Percentiles rank a stretch among this genome's conserved stretches.
These are phyloP conservation scores for Thera britannica DNA, from an alignment of 2,888 invertebrate species.

Conservation along the genomic window DNA sequence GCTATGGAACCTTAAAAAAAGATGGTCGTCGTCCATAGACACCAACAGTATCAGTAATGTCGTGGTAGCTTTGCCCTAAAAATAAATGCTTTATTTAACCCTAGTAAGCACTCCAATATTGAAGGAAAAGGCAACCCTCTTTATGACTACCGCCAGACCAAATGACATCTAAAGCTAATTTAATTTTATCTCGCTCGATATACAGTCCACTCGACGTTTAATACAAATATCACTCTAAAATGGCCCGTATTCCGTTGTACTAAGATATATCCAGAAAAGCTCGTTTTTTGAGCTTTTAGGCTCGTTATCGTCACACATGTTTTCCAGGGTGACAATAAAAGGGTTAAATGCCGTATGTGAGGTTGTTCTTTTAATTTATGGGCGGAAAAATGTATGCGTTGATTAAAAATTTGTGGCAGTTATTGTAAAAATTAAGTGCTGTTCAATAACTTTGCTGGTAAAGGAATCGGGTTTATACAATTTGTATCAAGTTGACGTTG, in stretches of 20 bases:
- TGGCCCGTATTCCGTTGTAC: conserved; percentile 9
- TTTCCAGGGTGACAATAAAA: conserved; percentile 40
- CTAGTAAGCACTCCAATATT: conserved; percentile 6
- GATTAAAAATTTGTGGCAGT: conserved; percentile 29
- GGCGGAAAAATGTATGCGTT: conserved; percentile 32
- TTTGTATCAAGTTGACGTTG: no score
- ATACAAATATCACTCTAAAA: conserved; percentile 15
- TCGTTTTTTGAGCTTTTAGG: conserved; percentile 7
- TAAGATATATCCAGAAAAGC: conserved; percentile 18
- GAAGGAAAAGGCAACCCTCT: conserved; percentile 9
- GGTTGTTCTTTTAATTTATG: conserved; percentile 41
- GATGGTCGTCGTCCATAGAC: no score
- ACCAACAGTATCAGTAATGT: no score
- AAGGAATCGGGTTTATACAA: no score
- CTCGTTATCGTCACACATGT: conserved; percentile 31
- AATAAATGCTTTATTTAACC: no score
- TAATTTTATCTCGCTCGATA: conserved; percentile 36
- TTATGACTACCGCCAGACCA: conserved; percentile 23
- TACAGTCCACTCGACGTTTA: conserved; percentile 16
- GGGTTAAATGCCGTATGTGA: conserved; percentile 40
- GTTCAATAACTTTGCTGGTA: no score
- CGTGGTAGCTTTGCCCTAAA: no score
- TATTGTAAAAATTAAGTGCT: conserved; percentile 18
- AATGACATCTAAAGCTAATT: conserved; percentile 29
- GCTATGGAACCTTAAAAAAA: no score